Evolutionary conservation across 1,140 invertebrate species (phyloP).

Genomic region (Pristionchus pacificus): DNA sequence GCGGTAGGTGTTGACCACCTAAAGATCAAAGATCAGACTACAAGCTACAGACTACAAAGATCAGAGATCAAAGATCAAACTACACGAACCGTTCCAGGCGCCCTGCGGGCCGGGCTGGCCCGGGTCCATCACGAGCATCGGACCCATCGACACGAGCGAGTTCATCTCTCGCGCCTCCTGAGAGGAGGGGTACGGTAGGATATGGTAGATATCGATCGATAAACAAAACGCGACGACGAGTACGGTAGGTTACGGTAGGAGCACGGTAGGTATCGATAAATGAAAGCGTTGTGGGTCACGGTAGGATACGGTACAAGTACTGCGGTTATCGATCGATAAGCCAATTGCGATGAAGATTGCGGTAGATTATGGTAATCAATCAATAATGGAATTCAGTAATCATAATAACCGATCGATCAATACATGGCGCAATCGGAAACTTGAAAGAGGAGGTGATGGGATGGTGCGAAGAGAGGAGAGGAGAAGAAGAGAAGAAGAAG

Average conservation of each 20-base stretch:
- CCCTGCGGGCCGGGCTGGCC: constrained; percentile 1
- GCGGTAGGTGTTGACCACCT: constrained; percentile 3
- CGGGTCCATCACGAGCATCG: constrained; percentile 14
- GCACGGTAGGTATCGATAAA: no score
- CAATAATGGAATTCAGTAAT: constrained; percentile 4
- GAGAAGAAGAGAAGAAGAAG: not conserved
- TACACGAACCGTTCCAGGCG: no score
- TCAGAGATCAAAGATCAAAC: no score
- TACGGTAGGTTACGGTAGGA: no score
- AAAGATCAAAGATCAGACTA: not conserved
- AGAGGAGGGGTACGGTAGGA: not conserved
- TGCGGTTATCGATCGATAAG: no score
- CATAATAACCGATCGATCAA: not conserved
- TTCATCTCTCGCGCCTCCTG: constrained; percentile 14
- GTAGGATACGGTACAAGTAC: no score
- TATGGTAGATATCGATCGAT: not conserved
- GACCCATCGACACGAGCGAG: constrained; percentile 21
- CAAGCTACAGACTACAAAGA: no score
- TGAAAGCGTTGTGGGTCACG: no score
- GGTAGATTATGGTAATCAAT: not conserved
- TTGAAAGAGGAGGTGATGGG: not conserved
- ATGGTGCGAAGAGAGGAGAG: constrained; percentile 5
- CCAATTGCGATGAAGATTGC: not conserved
- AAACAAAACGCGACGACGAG: not conserved
- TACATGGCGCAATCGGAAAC: not conserved